Evolutionary conservation across 1,140 invertebrate genomes (phyloP), one percentile per base, ranked within the genome.

Genomic region (Procambarus virginalis): DNA sequence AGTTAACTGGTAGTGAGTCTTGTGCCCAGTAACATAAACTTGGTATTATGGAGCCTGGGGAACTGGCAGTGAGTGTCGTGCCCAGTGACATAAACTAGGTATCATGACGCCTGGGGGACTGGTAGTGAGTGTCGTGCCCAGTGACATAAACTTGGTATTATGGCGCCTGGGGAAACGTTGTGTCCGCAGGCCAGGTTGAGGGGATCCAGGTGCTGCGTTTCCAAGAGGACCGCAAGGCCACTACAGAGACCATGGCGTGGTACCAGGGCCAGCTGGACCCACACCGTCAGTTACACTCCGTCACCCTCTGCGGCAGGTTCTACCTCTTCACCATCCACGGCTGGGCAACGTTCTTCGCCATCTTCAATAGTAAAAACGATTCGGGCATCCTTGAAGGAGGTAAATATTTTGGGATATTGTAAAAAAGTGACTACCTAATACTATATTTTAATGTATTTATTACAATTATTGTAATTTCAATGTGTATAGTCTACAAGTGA

Each of bases 221-320:
- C 76, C 84, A 86, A 17, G 84, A 77, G 75, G 84, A 86, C 55
- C 49, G 84, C 8, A 51, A 78, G 55, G 84, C 51, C 84, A 64
- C 55, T 8, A 17, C 9, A 6, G 14, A 45, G 8, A 86, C 68
- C 55, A 6, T 22, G 6, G 84, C 75, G 20, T 64, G 12, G 55
- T 86, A 78, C 75, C 60, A 77, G 58, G 75, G 84, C 75, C 12
- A 60, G 14, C 51, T 86, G 76, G 58, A 78, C 20, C 20, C 17
- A 2, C 10, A 22, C 10, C 55, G 75, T 2, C 22, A 86, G 8
- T 55, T 86, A 14, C 12, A 22, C 60, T 86, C 84, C 17, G 75
- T 86, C 10, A 86, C 75, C n/a, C 55, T 86, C 10, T 86, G 84
- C 46, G 84, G 51, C 76, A 58, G 84, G 73, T 60, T 86, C 84